These are phyloP conservation scores for Eutolmus rufibarbis DNA, from an alignment of 2,888 invertebrate genomes.

Conservation along the genomic window DNA sequence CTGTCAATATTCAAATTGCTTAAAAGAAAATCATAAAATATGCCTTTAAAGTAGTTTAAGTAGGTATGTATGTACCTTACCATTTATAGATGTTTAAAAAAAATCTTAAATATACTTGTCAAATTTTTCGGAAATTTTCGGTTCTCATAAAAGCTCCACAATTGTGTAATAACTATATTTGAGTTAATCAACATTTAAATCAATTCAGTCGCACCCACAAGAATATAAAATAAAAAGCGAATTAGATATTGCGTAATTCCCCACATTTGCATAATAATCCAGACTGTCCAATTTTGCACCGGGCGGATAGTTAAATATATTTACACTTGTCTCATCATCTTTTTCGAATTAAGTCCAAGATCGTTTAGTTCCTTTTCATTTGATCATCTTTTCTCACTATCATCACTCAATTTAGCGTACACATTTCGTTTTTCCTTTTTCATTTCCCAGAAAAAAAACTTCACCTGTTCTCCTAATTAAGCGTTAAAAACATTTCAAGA, in stretches of 20 bases:
- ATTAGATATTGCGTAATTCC: neutral
- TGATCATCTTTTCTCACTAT: neutral
- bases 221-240: neutral
- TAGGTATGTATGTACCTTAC: too few species aligned
- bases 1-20: too few species aligned
- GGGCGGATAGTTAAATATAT: neutral
- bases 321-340: neutral
- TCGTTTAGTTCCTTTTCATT: neutral
- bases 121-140: neutral
- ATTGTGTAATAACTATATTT: neutral
- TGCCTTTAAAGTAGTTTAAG: too few species aligned
- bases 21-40: too few species aligned
- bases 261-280: conserved; percentile 1
- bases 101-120: neutral
- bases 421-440: neutral
- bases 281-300: neutral
- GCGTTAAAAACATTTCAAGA: neutral
- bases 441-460: neutral
- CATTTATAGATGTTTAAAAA: neutral
- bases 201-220: neutral
- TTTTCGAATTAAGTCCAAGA: conserved; percentile 6
- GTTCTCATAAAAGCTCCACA: neutral
- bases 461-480: neutral
- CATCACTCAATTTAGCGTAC: neutral
- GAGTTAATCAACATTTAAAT: neutral